A percentile compares a stretch with the other conserved stretches of the same genome.
Conservation (phyloP, 64 coral and sea anemone genomes). For the Exaiptasia diaphana region DNA sequence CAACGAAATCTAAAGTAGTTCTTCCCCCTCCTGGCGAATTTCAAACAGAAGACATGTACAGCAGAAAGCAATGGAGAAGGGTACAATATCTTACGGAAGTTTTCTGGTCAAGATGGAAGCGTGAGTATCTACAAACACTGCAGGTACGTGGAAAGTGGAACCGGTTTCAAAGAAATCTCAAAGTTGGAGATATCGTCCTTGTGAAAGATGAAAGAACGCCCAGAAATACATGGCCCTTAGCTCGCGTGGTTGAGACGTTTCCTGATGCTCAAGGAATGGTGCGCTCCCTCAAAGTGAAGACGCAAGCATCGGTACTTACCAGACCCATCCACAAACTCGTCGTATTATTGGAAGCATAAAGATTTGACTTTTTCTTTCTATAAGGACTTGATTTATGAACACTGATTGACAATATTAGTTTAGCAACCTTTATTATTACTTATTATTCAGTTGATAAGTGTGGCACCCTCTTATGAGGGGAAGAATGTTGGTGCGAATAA, state of each 20-base stretch:
- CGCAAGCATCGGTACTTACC: background rate
- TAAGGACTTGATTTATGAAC: too few species aligned
- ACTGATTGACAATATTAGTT: background rate
- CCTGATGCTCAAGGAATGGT: slow-evolving; percentile 16
- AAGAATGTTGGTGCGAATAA: too few species aligned
- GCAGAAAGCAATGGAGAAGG: background rate
- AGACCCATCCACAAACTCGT: background rate
- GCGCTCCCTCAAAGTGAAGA: slow-evolving; percentile 3
- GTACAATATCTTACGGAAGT: slow-evolving; percentile 2
- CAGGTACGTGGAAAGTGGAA: slow-evolving; percentile 14
- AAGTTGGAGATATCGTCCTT: slow-evolving; percentile 1
- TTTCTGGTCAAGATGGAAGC: slow-evolving; percentile 19
- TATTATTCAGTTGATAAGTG: background rate
- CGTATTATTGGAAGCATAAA: background rate
- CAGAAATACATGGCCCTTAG: background rate
- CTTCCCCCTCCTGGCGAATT: too few species aligned
- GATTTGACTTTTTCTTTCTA: too few species aligned
- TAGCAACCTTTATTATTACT: background rate
- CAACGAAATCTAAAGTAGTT: background rate
- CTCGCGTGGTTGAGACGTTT: background rate
- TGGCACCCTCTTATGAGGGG: background rate
- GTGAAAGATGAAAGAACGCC: background rate
- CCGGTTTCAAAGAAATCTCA: background rate
- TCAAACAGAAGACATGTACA: slow-evolving; percentile 7
- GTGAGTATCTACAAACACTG: background rate